These are phyloP conservation scores for Orius insidiosus DNA, from an alignment of 1,140 invertebrate genomes.

Conservation along the genomic window DNA sequence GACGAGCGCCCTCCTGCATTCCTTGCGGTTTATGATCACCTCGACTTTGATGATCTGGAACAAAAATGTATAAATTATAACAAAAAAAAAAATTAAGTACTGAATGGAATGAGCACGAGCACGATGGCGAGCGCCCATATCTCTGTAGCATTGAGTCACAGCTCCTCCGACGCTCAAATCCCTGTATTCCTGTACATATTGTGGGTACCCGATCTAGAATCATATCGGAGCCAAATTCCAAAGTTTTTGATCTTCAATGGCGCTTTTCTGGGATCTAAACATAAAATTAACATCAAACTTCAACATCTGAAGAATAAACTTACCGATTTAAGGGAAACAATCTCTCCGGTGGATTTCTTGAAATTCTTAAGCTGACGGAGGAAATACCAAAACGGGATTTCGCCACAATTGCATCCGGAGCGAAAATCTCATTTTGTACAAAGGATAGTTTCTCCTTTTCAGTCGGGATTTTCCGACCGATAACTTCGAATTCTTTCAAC, in stretches of 20 bases:
- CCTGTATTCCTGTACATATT: constrained; percentile 99
- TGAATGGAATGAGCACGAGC: constrained; percentile 92
- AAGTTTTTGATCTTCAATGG: constrained; percentile 96
- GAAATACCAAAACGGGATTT: constrained; percentile 99
- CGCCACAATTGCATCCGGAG: constrained; percentile 91
- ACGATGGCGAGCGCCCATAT: constrained; percentile 97
- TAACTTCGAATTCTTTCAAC: constrained; percentile 17
- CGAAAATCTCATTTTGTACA: constrained; percentile 99
- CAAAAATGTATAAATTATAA: constrained; percentile 16
- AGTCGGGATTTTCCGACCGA: constrained; percentile 84
- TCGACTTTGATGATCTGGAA: constrained; percentile 92
- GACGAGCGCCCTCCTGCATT: constrained; percentile 81
- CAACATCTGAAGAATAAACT: constrained; percentile 5
- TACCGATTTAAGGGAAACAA: constrained; percentile 78
- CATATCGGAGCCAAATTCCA: constrained; percentile 95
- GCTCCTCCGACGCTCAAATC: constrained; percentile 88
- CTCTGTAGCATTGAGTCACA: constrained; percentile 95
- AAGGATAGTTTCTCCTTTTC: constrained; percentile 74
- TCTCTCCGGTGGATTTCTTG: constrained; percentile 98
- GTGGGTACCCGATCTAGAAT: constrained; percentile 95
- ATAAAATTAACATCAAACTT: not conserved
- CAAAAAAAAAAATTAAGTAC: constrained; percentile 13
- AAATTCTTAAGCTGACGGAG: constrained; percentile 93
- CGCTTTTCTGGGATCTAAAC: constrained; percentile 66
- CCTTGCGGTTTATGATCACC: constrained; percentile 63